Evolutionary conservation across 2,797 vertebrate species (phyloP), one percentile per base, ranked within the genome.

Genomic region (Crypturellus tataupa): DNA sequence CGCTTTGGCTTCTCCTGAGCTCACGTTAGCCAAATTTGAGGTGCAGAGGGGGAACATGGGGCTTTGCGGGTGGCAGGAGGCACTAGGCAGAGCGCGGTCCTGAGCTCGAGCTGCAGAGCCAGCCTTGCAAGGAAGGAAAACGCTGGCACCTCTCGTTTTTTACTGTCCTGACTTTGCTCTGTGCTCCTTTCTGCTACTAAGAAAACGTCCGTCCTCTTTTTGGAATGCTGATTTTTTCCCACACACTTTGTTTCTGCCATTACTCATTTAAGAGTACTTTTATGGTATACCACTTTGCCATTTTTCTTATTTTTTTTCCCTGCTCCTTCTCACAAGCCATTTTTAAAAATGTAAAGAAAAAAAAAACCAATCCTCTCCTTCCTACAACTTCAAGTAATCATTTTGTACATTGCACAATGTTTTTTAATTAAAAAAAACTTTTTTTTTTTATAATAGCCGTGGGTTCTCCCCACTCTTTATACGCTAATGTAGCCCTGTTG

Each of bases 401-500:
- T 87, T 93, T 85, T 51, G n/a, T 62, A 33, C 55, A 35, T 83
- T 80, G 68, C 47, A 35, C 68, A 35, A 29, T 85, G 56, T 33
- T 96, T 96, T 93, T 93, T 80, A 96, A 95, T 92, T 85, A 93
- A 94, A 88, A 2, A 24, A 39, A 10, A 39, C 11, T 4, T 10
- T 39, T 39, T 23, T 89, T 96, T 94, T 94, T 90, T 64, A 77
- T 92, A 92, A 78, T 72, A 89, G 72, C 81, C 0, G 0, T 76
- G 69, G 17, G 81, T 96, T 85, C 60, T 75, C 39, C 12, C 35
- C 33, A 8, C 49, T 90, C 85, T 56, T 71, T 13, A 49, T 10
- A 9, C 0, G 0, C 83, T 95, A 51, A 90, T 94, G 46, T 59
- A 35, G n/a, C 75, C 40, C 0, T 0, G 25, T 31, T 89, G 70